Percentiles rank a stretch among this genome's conserved stretches.
These are phyloP conservation scores for Cyclophora albipunctata DNA, from an alignment of 2,888 invertebrate genomes.

Conservation along the genomic window DNA sequence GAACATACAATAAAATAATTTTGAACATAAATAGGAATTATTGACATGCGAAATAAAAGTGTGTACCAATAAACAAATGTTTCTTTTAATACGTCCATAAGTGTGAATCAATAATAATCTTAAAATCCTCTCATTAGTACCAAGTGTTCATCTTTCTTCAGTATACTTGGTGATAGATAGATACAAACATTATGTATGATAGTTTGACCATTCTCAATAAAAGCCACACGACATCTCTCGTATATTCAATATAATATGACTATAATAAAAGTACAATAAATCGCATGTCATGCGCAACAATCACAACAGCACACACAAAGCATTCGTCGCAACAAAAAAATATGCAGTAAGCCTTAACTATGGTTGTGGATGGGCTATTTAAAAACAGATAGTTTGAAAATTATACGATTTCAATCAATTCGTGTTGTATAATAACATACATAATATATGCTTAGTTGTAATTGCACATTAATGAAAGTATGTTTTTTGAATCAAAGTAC, in stretches of 20 bases:
- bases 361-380: slow-evolving; percentile 24
- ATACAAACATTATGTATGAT: slow-evolving; percentile 31
- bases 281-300: slow-evolving; percentile 42
- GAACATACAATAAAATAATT: no score
- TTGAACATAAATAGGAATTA: no score
- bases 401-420: no score
- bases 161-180: slow-evolving; percentile 49
- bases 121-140: background rate
- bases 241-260: slow-evolving; percentile 35
- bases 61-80: no score
- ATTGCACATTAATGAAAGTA: no score
- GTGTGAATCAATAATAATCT: background rate
- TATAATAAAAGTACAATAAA: slow-evolving; percentile 6
- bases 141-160: background rate
- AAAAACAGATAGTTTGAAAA: background rate
- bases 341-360: slow-evolving; percentile 4
- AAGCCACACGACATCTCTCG: slow-evolving; percentile 32
- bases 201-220: slow-evolving; percentile 25
- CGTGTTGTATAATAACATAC: no score
- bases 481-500: no score
- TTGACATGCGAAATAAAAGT: no score
- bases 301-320: slow-evolving; percentile 63
- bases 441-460: no score
- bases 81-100: no score
- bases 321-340: slow-evolving; percentile 34